These are phyloP conservation scores for Drosophila austrosaltans DNA, from an alignment of 2,888 invertebrate genomes.

Conservation along the genomic window DNA sequence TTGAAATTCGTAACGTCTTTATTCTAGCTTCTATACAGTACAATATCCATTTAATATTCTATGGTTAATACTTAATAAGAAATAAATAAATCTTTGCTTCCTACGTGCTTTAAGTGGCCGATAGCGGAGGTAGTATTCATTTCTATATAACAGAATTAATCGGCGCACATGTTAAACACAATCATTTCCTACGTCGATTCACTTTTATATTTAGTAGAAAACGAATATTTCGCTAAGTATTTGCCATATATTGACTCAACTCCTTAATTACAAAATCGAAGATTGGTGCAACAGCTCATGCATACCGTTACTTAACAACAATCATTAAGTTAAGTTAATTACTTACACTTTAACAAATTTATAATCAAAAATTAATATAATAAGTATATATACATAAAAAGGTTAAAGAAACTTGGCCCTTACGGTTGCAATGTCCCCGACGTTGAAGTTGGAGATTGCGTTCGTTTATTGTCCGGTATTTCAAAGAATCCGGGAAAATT, in stretches of 20 bases:
- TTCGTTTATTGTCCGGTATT: conserved; percentile 31
- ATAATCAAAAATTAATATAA: background rate
- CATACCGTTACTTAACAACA: background rate
- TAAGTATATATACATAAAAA: conserved; percentile 2
- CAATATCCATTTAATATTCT: conserved; percentile 18
- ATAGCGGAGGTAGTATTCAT: conserved; percentile 40
- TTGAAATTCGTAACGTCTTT: conserved; percentile 39
- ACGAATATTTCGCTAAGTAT: background rate
- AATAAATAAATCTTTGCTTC: conserved; percentile 43
- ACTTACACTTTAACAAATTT: conserved; percentile 3
- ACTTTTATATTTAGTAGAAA: conserved; percentile 6
- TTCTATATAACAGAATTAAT: conserved; percentile 14
- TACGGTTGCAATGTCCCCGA: background rate
- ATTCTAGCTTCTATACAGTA: conserved; percentile 31
- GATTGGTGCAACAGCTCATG: background rate
- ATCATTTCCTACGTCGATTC: background rate
- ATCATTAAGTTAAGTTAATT: background rate
- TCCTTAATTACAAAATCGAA: conserved; percentile 1
- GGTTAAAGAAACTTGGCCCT: background rate
- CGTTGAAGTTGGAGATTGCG: conserved; percentile 7
- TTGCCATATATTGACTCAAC: conserved; percentile 1
- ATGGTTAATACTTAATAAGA: conserved; percentile 23
- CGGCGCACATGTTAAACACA: background rate
- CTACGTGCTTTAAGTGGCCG: conserved; percentile 17
- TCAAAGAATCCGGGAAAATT: conserved; percentile 84